A percentile compares a stretch with the other conserved stretches of the same genome.
Evolutionary conservation across 2,888 invertebrate genomes (phyloP).

Genomic region (Ceraclea dissimilis): DNA sequence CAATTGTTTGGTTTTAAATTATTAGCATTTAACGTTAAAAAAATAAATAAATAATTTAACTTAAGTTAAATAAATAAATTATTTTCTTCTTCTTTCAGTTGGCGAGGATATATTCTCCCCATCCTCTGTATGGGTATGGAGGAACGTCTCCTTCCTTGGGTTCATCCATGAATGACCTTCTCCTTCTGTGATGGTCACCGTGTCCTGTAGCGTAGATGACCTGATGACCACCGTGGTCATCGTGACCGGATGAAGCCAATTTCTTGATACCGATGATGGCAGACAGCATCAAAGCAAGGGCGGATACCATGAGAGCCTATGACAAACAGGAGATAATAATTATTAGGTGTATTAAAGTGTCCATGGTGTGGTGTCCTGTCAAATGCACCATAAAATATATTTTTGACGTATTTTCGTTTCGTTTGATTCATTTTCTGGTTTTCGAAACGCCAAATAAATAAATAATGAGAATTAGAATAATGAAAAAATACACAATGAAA

Average conservation of each 20-base stretch:
- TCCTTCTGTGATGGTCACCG: conserved; percentile 47
- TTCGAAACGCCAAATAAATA: too few relatives aligned
- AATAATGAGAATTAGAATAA: too few relatives aligned
- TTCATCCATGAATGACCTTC: conserved; percentile 31
- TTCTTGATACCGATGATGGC: conserved; percentile 70
- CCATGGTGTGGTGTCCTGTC: neutral
- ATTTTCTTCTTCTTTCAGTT: conserved; percentile 17
- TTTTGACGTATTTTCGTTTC: neutral
- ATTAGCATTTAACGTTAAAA: too few relatives aligned
- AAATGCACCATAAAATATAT: neutral
- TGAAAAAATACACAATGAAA: too few relatives aligned
- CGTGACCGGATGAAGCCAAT: conserved; percentile 51
- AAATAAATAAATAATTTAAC: neutral
- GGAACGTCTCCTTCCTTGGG: conserved; percentile 28
- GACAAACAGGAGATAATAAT: conserved; percentile 3
- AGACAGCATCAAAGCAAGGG: conserved; percentile 66
- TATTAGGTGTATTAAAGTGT: neutral
- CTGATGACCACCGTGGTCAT: conserved; percentile 51
- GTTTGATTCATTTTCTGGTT: too few relatives aligned
- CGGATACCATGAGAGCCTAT: conserved; percentile 59
- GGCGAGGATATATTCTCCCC: conserved; percentile 34
- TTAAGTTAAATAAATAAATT: conserved; percentile 26
- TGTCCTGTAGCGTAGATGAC: conserved; percentile 51
- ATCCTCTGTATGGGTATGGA: conserved; percentile 47
- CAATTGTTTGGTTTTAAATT: too few relatives aligned